These are phyloP conservation scores for Zosterops japonicus DNA, from an alignment of 2,113 vertebrate genomes.

Conservation along the genomic window DNA sequence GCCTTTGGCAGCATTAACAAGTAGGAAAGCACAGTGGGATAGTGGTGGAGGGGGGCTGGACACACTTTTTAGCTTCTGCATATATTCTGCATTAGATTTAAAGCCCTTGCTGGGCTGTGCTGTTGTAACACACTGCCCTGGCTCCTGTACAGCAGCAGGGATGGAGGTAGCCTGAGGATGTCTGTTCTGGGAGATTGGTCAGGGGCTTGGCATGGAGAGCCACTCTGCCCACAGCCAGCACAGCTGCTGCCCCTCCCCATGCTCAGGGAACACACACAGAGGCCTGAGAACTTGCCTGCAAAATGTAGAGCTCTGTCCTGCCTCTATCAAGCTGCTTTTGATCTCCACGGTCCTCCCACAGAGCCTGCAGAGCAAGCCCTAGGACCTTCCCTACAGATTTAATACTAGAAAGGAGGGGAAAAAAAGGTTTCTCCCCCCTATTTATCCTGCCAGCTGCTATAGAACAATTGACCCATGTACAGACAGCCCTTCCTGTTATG, in stretches of 20 bases:
- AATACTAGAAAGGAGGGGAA: background rate
- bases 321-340: background rate
- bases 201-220: background rate
- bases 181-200: background rate
- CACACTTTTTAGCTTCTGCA: background rate
- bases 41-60: background rate
- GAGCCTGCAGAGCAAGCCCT: background rate
- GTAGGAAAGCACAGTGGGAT: rapidly evolving
- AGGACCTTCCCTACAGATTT: background rate
- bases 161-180: rapidly evolving
- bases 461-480: background rate
- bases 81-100: background rate
- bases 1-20: background rate
- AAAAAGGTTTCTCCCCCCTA: rapidly evolving
- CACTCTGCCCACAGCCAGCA: background rate
- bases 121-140: background rate
- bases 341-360: background rate
- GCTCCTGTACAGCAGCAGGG: background rate
- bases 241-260: background rate
- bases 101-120: no score
- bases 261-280: background rate
- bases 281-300: background rate
- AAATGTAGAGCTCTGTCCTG: background rate
- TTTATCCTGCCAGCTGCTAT: background rate
- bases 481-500: background rate